Base-by-base conservation (phyloP, 2,888 invertebrate species). In the Sericinus montela region DNA sequence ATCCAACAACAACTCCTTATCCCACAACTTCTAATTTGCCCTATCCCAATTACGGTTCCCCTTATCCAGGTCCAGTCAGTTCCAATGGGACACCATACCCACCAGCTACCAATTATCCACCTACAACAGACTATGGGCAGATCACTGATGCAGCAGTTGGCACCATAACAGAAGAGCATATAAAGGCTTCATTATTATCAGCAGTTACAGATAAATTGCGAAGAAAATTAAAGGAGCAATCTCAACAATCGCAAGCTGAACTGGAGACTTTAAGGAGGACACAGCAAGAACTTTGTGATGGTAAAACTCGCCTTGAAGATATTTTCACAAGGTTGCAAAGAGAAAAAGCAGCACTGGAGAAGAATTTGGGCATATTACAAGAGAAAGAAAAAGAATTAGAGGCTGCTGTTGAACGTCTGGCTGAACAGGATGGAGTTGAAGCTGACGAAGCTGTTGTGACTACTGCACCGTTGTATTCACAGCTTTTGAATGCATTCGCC, bases 371-470 rank as follows among this genome's bases (percentile, higher is more conserved):
- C 40, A 89, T 97, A 51, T 81, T 98, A 57, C 93, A 94, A 79
- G 96, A 97, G 59, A 97, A 97, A 72, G 95, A 96, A 70, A 91
- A 93, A 54, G 97, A 98, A 77, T 83, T 98, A 60, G 93, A 95
- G 63, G 93, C 94, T 64, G 94, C 95, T 29, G 92, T 97, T 25
- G 92, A 92, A 52, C 92, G 94, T 59, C 85, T 96, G 28, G 92
- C 94, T 42, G 93, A 93, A 66, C 93, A 95, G 60, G 94, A 96
- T 62, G 92, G 93, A 25, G 93, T 97, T 61, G 95, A 97, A 85
- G 96, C 98, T 35, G 99, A 99, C 82, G 98, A 98, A 75, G 98
- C 98, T 48, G 98, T 99, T 29, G 96, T 96, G 14, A 98, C 98
- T 1, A 97, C 98, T 46, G 97, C 98, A 16, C 98, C 99, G 0